Base-by-base conservation (phyloP, 2,797 vertebrate species). In the Odontamblyopus rebecca region DNA sequence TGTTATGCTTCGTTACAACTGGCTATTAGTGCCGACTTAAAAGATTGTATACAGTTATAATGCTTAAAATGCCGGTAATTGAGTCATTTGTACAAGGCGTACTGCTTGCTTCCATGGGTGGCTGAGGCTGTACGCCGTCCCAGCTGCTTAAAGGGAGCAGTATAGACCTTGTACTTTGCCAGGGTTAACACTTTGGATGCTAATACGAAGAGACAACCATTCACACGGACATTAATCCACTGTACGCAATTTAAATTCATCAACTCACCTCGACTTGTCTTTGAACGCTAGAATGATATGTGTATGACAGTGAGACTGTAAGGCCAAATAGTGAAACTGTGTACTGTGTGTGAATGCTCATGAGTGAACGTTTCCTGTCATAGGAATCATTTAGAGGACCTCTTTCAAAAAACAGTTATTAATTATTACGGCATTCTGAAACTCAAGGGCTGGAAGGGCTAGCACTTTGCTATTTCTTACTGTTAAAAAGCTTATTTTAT, bases 41-140 rank as follows among this genome's bases (percentile, higher is more conserved):
- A 48, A 48, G 41, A 48, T 48, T 48, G 41, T 48, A 29, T 50
- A 64, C 61, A 65, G 63, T 65, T 26, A 63, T 41, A 50, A 35
- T 41, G 12, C 35, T 44, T 63, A 63, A 63, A 63, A 44, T 44
- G 38, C 35, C 35, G n/a, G 35, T 63, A 63, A 63, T 63, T 63
- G 35, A 44, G 61, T 41, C 61, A n/a, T 63, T 41, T 35, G 23
- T 63, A 41, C 44, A 38, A 38, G 29, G 2, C 32, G 30, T n/a
- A 41, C 61, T 63, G 61, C 61, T 63, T 41, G n/a, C 35, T 26
- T 26, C 3, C 11, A 44, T 15, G n/a, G 9, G 11, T 62, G 3
- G 61, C 61, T 18, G 18, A 62, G 9, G 32, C 18, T 62, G 61
- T 13, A 62, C 26, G 4, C 11, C 13, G 26, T 41, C 11, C 9